phyloP scores from a whole-genome alignment of 1,140 invertebrate genomes.

The honey bee (Apis mellifera) region Amel_HAv3.1 CM009942.2:11229001-11229500 shows the following conservation, averaged over 20 bases:
- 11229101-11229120: neutral
- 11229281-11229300: neutral
- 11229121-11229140: neutral
- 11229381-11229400: neutral
- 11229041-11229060: conserved; percentile 28
- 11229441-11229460: neutral
- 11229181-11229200: neutral
- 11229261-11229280: neutral
- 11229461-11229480: neutral
- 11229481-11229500: no score
- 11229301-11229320: neutral
- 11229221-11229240: neutral
- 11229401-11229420: neutral
- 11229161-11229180: neutral
- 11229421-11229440: neutral
- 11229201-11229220: neutral
- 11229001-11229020: conserved; percentile 15
- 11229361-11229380: neutral
- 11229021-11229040: neutral
- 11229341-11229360: neutral
- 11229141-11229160: neutral
- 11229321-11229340: neutral
- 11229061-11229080: neutral
- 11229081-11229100: neutral
- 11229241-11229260: neutral